Conservation (phyloP, 2,888 invertebrate species). For the Odontomyia ornata region DNA sequence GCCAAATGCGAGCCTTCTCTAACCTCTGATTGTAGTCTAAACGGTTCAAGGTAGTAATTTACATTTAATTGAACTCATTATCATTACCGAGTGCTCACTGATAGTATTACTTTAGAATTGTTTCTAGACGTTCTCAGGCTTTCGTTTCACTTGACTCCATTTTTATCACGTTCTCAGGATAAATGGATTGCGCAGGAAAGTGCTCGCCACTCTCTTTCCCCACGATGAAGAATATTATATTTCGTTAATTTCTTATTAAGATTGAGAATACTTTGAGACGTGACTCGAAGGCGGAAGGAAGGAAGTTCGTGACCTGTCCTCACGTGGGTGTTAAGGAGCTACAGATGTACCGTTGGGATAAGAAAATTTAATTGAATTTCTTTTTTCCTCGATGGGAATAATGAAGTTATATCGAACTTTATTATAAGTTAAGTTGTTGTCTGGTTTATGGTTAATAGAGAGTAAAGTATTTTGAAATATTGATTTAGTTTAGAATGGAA, state of each 20-base stretch:
- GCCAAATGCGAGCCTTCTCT: not conserved
- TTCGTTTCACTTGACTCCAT: not conserved
- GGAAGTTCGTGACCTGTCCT: not conserved
- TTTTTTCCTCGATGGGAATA: too few species aligned
- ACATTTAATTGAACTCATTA: slow-evolving; percentile 44
- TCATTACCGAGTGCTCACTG: slow-evolving; percentile 8
- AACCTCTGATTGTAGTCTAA: not conserved
- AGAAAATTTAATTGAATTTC: too few species aligned
- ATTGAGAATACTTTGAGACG: not conserved
- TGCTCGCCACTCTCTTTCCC: not conserved
- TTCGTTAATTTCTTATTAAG: slow-evolving; percentile 16
- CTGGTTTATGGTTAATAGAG: too few species aligned
- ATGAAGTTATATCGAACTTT: too few species aligned
- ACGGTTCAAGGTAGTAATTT: slow-evolving; percentile 28
- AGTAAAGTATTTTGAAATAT: too few species aligned
- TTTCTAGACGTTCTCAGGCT: not conserved
- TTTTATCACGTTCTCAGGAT: not conserved
- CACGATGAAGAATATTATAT: slow-evolving; percentile 3
- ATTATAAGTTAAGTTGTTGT: too few species aligned
- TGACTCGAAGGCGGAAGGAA: not conserved
- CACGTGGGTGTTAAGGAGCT: not conserved
- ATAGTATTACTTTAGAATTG: not conserved
- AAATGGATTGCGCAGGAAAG: not conserved
- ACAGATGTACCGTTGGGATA: too few species aligned
- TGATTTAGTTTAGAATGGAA: too few species aligned